phyloP scores from a whole-genome alignment of 2,797 vertebrate genomes.

The Neomorphus geoffroyi region DNA sequence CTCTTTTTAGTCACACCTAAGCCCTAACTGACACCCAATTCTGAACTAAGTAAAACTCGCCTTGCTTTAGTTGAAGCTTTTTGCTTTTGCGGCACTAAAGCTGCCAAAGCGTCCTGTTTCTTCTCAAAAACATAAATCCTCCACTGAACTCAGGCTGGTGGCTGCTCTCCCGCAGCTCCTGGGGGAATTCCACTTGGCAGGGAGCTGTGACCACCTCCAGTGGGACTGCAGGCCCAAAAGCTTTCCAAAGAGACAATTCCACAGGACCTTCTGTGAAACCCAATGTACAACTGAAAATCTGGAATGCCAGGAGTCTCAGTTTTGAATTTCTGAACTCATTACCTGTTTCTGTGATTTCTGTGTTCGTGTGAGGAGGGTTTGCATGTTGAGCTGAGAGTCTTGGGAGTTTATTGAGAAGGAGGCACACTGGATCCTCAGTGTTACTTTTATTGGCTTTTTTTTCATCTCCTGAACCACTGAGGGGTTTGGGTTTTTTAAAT shows the following conservation, averaged over 20 bases:
- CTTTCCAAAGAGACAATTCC: not conserved
- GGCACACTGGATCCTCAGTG: not conserved
- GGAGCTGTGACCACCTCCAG: not conserved
- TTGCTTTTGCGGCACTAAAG: not conserved
- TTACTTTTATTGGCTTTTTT: not conserved
- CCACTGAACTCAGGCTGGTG: not conserved
- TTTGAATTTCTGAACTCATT: not conserved
- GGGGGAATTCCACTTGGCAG: not conserved
- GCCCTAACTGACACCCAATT: not conserved
- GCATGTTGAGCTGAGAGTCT: not conserved
- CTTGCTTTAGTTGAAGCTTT: not conserved
- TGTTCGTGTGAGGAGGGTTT: not conserved
- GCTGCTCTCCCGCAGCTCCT: conserved; percentile 18
- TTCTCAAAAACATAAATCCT: not conserved
- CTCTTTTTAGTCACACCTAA: not conserved
- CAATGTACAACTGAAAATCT: not conserved
- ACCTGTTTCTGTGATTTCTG: not conserved
- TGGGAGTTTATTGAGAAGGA: not conserved
- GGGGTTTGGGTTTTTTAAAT: not conserved
- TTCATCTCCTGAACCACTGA: not conserved
- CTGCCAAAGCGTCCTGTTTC: not conserved
- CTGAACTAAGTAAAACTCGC: not conserved
- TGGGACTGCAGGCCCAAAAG: not conserved
- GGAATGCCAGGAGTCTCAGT: not conserved
- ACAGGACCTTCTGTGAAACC: not conserved